Evolutionary conservation across 2,113 vertebrate species (phyloP).

Genomic region (Rhinolophus ferrumequinum): DNA sequence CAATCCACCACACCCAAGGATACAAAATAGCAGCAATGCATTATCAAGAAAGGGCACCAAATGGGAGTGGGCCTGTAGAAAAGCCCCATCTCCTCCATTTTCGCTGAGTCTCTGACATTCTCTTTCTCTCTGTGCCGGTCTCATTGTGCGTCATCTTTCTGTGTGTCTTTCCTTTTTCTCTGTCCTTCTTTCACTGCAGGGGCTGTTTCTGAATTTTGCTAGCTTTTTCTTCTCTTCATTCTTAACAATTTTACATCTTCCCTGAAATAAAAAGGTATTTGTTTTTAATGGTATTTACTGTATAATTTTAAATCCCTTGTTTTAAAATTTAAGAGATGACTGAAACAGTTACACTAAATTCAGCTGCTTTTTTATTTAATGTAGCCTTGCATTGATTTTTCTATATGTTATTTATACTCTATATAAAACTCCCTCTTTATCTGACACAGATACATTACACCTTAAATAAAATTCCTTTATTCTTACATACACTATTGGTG

Average conservation of each 20-base stretch:
- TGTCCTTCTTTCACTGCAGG: background rate
- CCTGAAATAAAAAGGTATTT: conserved; percentile 31
- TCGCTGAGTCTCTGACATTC: too few relatives aligned
- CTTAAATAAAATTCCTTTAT: conserved; percentile 56
- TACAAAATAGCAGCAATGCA: background rate
- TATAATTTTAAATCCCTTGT: conserved; percentile 47
- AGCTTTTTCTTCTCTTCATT: background rate
- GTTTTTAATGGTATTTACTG: conserved; percentile 32
- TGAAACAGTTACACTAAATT: conserved; percentile 33
- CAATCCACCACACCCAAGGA: rapidly evolving
- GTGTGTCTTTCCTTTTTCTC: background rate
- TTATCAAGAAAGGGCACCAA: background rate
- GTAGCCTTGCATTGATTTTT: conserved; percentile 50
- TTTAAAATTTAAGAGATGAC: conserved; percentile 56
- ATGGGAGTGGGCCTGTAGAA: background rate
- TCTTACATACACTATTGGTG: background rate
- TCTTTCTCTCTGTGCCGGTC: rapidly evolving
- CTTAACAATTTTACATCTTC: background rate
- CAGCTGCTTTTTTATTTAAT: conserved; percentile 34
- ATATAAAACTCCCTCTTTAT: conserved; percentile 36
- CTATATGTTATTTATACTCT: conserved; percentile 32
- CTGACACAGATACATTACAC: background rate
- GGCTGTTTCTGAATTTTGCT: background rate
- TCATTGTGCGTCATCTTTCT: background rate
- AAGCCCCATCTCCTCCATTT: rapidly evolving